phyloP scores from a whole-genome alignment of 1,140 invertebrate species.

The Bombus confusus region DNA sequence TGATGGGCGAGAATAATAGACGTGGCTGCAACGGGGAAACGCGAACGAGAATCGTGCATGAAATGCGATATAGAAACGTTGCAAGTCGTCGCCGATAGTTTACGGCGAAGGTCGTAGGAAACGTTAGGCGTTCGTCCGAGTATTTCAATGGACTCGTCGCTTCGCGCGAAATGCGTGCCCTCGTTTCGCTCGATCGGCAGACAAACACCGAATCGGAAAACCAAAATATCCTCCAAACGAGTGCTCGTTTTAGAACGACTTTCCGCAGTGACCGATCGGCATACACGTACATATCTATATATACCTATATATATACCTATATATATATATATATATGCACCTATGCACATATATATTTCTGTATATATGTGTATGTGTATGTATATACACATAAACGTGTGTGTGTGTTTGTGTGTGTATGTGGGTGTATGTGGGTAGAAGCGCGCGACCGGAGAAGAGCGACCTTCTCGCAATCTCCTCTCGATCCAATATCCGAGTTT shows the following conservation, averaged over 20 bases:
- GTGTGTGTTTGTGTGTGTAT: too few species aligned
- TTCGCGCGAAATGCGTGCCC: neutral
- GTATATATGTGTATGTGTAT: neutral
- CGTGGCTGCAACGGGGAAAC: slow-evolving; percentile 6
- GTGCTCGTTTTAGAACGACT: slow-evolving; percentile 15
- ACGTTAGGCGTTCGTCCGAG: neutral
- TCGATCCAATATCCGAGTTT: slow-evolving; percentile 84
- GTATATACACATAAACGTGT: too few species aligned
- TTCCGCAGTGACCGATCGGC: slow-evolving; percentile 52
- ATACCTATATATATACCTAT: too few species aligned
- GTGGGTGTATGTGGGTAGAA: neutral
- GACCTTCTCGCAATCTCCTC: slow-evolving; percentile 81
- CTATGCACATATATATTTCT: too few species aligned
- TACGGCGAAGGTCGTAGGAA: neutral
- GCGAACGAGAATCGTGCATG: neutral
- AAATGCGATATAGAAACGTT: slow-evolving; percentile 32
- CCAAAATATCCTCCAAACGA: slow-evolving; percentile 21
- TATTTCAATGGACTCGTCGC: neutral
- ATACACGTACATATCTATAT: slow-evolving; percentile 1
- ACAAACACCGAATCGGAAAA: neutral
- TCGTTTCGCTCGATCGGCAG: neutral
- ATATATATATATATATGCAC: too few species aligned
- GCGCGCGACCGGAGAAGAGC: slow-evolving; percentile 42
- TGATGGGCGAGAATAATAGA: slow-evolving; percentile 43
- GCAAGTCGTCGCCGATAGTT: neutral